A percentile compares a stretch with the other conserved stretches of the same genome.
Evolutionary conservation across 2,888 invertebrate species (phyloP).

Genomic region (Amblyjoppa fuscipennis): DNA sequence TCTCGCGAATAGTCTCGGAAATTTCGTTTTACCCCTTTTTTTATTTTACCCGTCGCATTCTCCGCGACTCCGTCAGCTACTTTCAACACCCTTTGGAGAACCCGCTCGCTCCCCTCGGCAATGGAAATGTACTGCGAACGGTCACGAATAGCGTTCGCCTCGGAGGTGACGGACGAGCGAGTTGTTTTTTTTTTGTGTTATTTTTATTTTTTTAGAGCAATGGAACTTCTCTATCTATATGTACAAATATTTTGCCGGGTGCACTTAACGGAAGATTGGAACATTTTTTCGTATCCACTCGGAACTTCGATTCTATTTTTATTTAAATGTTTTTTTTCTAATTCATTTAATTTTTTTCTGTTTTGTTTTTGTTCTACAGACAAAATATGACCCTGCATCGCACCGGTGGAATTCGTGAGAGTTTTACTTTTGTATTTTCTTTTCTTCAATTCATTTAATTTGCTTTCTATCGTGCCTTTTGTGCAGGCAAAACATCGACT

Average conservation of each 20-base stretch:
- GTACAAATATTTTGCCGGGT: background rate
- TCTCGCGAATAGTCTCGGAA: conserved; percentile 60
- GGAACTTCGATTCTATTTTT: background rate
- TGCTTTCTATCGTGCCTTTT: background rate
- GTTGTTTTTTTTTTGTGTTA: background rate
- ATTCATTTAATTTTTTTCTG: conserved; percentile 24
- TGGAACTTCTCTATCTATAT: background rate
- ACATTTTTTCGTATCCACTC: conserved; percentile 11
- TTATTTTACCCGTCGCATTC: conserved; percentile 3
- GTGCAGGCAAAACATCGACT: background rate
- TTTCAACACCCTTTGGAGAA: conserved; percentile 18
- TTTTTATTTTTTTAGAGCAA: background rate
- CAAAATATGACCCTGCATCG: background rate
- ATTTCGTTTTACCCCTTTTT: conserved; percentile 32
- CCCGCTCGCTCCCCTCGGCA: background rate
- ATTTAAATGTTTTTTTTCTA: background rate
- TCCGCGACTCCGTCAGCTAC: background rate
- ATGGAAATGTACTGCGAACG: background rate
- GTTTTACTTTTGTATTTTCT: background rate
- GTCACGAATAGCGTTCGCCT: background rate
- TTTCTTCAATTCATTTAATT: conserved; percentile 31
- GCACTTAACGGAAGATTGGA: conserved; percentile 33
- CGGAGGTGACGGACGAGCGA: background rate
- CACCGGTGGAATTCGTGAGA: background rate
- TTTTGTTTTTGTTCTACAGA: background rate